phyloP scores from a whole-genome alignment of 2,888 invertebrate genomes.

The Allolobophora icterica region DNA sequence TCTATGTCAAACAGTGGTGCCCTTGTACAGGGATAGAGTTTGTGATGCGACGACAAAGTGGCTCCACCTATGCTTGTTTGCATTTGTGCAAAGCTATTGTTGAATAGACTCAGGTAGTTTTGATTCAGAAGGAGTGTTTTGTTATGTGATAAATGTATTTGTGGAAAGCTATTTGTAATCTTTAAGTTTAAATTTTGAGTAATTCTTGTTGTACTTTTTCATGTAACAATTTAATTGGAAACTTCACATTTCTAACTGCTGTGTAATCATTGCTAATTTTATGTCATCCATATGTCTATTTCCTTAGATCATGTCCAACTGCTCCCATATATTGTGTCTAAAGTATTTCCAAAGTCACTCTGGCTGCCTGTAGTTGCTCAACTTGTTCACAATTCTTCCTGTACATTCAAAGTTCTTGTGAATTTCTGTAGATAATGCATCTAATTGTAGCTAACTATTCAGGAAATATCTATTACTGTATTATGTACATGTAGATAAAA shows the following conservation, averaged over 20 bases:
- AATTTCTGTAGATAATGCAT: conserved; percentile 11
- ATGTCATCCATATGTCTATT: background rate
- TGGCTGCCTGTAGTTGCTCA: background rate
- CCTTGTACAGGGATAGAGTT: background rate
- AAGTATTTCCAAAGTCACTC: background rate
- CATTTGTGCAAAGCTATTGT: background rate
- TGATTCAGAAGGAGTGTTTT: background rate
- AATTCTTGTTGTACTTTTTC: background rate
- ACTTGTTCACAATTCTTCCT: conserved; percentile 2
- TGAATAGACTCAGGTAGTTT: background rate
- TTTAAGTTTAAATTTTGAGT: background rate
- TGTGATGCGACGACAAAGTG: background rate
- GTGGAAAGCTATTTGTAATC: conserved; percentile 1
- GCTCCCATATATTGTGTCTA: background rate
- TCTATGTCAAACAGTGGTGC: background rate
- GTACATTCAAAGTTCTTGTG: background rate
- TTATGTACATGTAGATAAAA: background rate
- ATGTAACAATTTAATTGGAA: background rate
- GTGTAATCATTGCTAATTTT: background rate
- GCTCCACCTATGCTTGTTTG: background rate
- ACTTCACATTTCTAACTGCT: background rate
- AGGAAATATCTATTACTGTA: background rate
- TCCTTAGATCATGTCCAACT: background rate
- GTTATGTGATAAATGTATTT: background rate
- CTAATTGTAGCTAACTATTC: background rate